Evolutionary conservation across 2,113 vertebrate genomes (phyloP), one percentile per base, ranked within the genome.

Genomic region (Apeltes quadracus): DNA sequence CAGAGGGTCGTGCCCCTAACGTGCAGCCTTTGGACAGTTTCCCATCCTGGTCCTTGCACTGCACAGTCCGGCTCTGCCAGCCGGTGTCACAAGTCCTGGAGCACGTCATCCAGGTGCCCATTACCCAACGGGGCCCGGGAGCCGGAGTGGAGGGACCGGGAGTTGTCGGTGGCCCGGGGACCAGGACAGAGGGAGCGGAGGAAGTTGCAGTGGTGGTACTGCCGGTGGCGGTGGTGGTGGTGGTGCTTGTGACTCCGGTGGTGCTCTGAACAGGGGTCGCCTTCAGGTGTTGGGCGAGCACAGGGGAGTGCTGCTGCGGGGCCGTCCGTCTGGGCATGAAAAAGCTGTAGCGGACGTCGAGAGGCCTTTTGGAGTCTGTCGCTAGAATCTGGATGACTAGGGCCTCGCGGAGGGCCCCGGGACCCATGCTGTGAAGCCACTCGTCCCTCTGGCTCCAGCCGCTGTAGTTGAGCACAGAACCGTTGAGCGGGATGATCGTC

Each of bases 51-150:
- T 98, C 96, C 86, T 97, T 96, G 87, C 98, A 99, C 85, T 98
- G 98, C 44, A 99, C 98, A 23, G 96, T 98, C 90, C 98, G 95
- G 65, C 97, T 98, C 89, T 99, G 98, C 98, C 98, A 99, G 65
- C 97, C 97, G 0, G 94, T 96, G 90, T 98, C 96, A 66, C 98
- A 99, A 75, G 97, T 97, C 92, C 97, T 94, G 68, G 98, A 97
- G 75, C 98, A 99, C 56, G 92, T 94, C 53, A 98, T 95, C 98
- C 98, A 99, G 0, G 94, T 82, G 4, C 98, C 98, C 0, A 95
- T 96, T 75, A 96, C 93, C 98, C 98, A 99, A 73, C 94, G 94
- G 1, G 95, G 93, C 43, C 95, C 93, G 0, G 83, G 63, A 1
- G 88, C 25, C 2, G 79, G 55, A 0, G 88, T 84, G 0, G 90